These are phyloP conservation scores for Drosophila quadrilineata DNA, from an alignment of 1,140 invertebrate species.

Conservation along the genomic window DNA sequence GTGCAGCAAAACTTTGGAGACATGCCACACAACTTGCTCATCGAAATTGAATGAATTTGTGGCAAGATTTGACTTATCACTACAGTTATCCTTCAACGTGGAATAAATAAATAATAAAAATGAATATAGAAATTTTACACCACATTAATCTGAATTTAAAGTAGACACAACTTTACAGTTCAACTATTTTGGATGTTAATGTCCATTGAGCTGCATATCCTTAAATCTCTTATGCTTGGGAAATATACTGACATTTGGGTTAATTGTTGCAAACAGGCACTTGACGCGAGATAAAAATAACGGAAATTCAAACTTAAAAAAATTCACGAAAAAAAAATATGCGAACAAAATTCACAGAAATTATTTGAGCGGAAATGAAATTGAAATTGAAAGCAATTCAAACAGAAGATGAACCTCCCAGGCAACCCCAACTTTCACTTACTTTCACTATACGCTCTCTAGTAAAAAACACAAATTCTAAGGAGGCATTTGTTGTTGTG, in stretches of 20 bases:
- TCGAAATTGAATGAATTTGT: no score
- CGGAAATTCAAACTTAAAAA: no score
- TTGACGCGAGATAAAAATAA: background rate
- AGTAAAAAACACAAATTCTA: no score
- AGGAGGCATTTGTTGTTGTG: no score
- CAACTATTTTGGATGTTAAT: constrained; percentile 5
- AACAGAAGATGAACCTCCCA: constrained; percentile 39
- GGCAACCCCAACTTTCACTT: background rate
- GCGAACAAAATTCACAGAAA: constrained; percentile 34
- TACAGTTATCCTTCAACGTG: no score
- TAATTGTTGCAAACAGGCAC: constrained; percentile 50
- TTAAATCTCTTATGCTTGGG: constrained; percentile 21
- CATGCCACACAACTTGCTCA: constrained; percentile 39
- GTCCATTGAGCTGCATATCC: background rate
- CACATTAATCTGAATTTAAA: constrained; percentile 6
- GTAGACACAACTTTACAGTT: constrained; percentile 8
- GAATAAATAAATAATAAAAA: no score
- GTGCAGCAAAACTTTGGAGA: constrained; percentile 27
- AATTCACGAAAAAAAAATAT: background rate
- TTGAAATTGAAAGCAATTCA: constrained; percentile 55
- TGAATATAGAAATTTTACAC: constrained; percentile 14
- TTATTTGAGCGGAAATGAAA: constrained; percentile 68
- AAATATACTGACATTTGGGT: constrained; percentile 45
- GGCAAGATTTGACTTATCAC: no score
- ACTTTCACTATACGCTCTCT: no score